Base-by-base conservation (phyloP, 2,888 invertebrate genomes). In the Tetanocera ferruginea region DNA sequence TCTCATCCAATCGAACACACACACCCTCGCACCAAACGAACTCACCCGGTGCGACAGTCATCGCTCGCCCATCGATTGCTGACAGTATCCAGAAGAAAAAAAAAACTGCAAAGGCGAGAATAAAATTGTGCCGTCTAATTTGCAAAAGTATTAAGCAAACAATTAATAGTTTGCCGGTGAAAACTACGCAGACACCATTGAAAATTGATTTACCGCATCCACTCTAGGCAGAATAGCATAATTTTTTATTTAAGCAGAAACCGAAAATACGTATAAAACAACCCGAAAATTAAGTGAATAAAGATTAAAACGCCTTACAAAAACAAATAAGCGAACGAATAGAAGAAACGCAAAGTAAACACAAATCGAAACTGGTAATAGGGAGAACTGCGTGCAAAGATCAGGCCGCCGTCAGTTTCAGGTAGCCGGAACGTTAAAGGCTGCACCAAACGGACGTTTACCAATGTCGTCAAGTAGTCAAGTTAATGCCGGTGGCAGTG, bases 391-490 rank as follows among this genome's bases (percentile, higher is more conserved):
- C 62, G 62, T 49, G 43, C 66, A 55, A 67, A 75, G 75, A 67
- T 67, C 75, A 66, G 60, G 60, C 57, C 55, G 72, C 43, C 37
- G 37, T 51, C 25, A n/a, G 62, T 55, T 25, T 31, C 23, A 43
- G 57, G 4, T 67, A 25, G 69, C 28, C 70, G 17, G 19, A 28
- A n/a, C 31, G 55, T 19, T 52, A 34, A 34, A 28, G 49, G n/a
- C 52, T 74, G 66, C 64, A 51, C 28, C 55, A 77, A 67, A 25
- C 25, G 11, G 60, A 70, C 52, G 49, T 19, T 57, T 57, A 25
- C 85, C 85, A 86, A 86, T 86, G 87, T 88, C 88, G 87, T 88
- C 88, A 86, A 88, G 84, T 84, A 87, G 87, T 82, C 87, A 87
- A 87, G 84, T 83, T 77, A 86, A 86, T 83, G 83, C 84, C 85